Conservation (phyloP, 2,888 invertebrate species). For the Andrena trimmerana region DNA sequence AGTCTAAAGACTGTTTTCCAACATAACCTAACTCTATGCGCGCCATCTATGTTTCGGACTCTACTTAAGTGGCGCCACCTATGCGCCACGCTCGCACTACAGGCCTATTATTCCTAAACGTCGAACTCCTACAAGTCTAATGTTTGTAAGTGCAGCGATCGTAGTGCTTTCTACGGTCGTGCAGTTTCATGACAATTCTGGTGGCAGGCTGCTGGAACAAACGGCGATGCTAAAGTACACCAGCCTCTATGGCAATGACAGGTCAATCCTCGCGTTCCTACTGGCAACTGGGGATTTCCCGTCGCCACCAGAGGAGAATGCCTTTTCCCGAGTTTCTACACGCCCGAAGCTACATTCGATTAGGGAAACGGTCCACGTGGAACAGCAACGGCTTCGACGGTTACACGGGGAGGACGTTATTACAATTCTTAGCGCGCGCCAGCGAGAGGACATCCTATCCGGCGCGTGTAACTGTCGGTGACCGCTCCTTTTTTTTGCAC, state of each 20-base stretch:
- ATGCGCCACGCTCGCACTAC: no score
- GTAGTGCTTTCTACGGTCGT: no score
- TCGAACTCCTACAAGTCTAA: no score
- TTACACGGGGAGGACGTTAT: slow-evolving; percentile 39
- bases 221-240: no score
- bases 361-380: slow-evolving; percentile 43
- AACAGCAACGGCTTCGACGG: slow-evolving; percentile 30
- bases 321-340: slow-evolving; percentile 9
- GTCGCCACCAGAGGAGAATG: slow-evolving; percentile 15
- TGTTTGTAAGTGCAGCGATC: no score
- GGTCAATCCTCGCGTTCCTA: background rate
- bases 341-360: slow-evolving; percentile 42
- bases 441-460: slow-evolving; percentile 37
- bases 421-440: slow-evolving; percentile 58
- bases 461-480: slow-evolving; percentile 46
- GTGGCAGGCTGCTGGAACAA: no score
- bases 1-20: no score
- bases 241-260: background rate
- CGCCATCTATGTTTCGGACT: no score
- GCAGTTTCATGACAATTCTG: no score
- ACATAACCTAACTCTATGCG: no score
- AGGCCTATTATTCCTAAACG: no score
- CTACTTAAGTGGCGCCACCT: no score
- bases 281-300: slow-evolving; percentile 25
- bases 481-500: background rate